Conservation (phyloP, 2,888 invertebrate species). For the Dexiosoma caninum region DNA sequence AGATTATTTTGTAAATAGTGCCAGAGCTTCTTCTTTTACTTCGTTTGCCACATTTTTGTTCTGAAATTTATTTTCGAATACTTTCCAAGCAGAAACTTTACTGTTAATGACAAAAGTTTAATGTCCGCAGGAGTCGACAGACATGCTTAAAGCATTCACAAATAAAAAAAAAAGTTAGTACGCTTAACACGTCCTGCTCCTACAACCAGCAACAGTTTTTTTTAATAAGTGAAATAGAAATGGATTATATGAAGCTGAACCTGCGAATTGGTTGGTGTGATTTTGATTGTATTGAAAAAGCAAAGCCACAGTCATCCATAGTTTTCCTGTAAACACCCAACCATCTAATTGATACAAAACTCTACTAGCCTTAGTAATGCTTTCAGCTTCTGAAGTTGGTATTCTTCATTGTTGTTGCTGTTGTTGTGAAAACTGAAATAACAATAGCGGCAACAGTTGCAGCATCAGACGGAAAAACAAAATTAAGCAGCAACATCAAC, state of each 20-base stretch:
- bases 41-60: not conserved
- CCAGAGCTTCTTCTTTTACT: not conserved
- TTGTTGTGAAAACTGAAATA: constrained; percentile 13
- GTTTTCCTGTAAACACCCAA: not conserved
- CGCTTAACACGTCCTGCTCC: constrained; percentile 3
- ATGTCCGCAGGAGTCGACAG: constrained; percentile 40
- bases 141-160: constrained; percentile 28
- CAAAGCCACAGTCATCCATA: constrained; percentile 5
- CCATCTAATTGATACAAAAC: not conserved
- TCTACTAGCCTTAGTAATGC: constrained; percentile 15
- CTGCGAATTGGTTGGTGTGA: constrained; percentile 9
- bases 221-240: not conserved
- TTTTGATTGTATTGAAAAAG: not conserved
- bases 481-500: constrained; percentile 39
- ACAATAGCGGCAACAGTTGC: not conserved
- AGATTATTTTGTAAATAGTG: constrained; percentile 4
- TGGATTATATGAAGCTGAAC: constrained; percentile 19
- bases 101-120: constrained; percentile 61
- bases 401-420: not conserved
- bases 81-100: constrained; percentile 15
- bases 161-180: constrained; percentile 3
- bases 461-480: not conserved
- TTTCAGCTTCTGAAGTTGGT: constrained; percentile 37
- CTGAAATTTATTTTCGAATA: constrained; percentile 3
- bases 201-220: constrained; percentile 43